Percentiles rank a stretch among this genome's conserved stretches.
phyloP scores from a whole-genome alignment of 2,888 invertebrate species.

The Xanthorhoe designata region DNA sequence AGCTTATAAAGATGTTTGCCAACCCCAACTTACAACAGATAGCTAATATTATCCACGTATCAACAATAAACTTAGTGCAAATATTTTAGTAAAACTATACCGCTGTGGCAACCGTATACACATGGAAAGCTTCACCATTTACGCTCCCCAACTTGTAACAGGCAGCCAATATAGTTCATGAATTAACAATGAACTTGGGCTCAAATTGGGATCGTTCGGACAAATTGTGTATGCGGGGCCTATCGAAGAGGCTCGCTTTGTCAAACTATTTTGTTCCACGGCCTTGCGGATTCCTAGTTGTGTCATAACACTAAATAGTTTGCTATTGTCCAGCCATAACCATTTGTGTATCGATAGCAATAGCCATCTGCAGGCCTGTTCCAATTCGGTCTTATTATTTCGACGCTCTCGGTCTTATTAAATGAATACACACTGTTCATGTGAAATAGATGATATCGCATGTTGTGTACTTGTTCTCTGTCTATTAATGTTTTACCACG shows the following conservation, averaged over 20 bases:
- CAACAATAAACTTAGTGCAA: not conserved
- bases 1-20: not conserved
- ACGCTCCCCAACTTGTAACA: conserved; percentile 60
- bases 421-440: conserved; percentile 37
- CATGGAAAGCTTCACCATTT: conserved; percentile 46
- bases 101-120: not conserved
- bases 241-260: conserved; percentile 50
- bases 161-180: conserved; percentile 66
- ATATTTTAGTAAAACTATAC: not conserved
- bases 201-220: conserved; percentile 60
- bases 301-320: conserved; percentile 54
- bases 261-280: conserved; percentile 54
- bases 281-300: conserved; percentile 48
- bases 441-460: conserved; percentile 6
- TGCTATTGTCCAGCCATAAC: conserved; percentile 43
- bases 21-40: not conserved
- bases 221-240: conserved; percentile 60
- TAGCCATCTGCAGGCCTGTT: conserved; percentile 37
- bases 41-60: not conserved
- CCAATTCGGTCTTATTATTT: conserved; percentile 42
- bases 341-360: conserved; percentile 31
- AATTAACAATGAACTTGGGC: conserved; percentile 71
- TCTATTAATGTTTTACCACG: not conserved
- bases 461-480: conserved; percentile 1
- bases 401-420: too few species aligned